phyloP scores from a whole-genome alignment of 2,113 vertebrate species.

The Muscicapa adusta region DNA sequence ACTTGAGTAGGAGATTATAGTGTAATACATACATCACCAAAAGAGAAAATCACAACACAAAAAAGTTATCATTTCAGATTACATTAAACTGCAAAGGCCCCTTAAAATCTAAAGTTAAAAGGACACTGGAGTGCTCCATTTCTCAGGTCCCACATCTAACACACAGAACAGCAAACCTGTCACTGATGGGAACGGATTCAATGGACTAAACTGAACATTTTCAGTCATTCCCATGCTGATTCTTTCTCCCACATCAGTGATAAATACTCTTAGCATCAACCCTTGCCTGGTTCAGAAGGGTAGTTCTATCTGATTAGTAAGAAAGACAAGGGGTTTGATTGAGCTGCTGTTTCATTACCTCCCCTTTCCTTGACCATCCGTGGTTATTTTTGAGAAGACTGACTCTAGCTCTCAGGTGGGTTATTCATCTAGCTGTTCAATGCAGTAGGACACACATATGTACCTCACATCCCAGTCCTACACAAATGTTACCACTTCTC shows the following conservation, averaged over 20 bases:
- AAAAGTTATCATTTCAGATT: not conserved
- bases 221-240: not conserved
- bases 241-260: not conserved
- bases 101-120: not conserved
- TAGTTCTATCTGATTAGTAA: not conserved
- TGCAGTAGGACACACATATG: not conserved
- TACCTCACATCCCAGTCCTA: not conserved
- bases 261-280: not conserved
- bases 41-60: not conserved
- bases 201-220: not conserved
- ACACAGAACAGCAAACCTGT: not conserved
- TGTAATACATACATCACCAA: not conserved
- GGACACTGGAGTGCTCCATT: not conserved
- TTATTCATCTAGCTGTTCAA: not conserved
- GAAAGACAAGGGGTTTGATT: not conserved
- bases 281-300: not conserved
- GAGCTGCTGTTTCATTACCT: not conserved
- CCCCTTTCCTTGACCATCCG: not conserved
- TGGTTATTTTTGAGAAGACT: not conserved
- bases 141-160: not conserved
- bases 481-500: not conserved
- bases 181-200: not conserved
- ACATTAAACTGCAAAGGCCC: not conserved
- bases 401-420: not conserved
- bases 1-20: not conserved